phyloP scores from a whole-genome alignment of 2,797 vertebrate genomes.

The Acropternis orthonyx region DNA sequence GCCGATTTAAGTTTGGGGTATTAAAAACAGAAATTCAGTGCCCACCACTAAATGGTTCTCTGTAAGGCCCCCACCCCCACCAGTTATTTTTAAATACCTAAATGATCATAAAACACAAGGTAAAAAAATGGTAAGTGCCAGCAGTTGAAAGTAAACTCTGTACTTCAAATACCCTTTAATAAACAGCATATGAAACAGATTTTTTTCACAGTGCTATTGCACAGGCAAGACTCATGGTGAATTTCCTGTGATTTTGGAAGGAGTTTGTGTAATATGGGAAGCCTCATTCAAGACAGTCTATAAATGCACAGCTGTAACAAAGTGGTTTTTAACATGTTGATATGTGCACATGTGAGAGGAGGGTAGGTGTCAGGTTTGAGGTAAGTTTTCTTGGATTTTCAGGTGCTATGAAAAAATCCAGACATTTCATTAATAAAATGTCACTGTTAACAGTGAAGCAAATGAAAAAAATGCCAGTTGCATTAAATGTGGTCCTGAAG shows the following conservation, averaged over 20 bases:
- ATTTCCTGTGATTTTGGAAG: not conserved
- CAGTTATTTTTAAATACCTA: not conserved
- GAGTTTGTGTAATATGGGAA: not conserved
- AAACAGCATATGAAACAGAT: not conserved
- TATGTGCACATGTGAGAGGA: rapidly evolving
- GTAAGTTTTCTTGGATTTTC: not conserved
- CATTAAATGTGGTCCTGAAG: not conserved
- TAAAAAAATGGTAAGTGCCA: not conserved
- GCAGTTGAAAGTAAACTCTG: not conserved
- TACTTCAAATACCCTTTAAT: not conserved
- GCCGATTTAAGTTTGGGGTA: not conserved
- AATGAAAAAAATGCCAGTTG: not conserved
- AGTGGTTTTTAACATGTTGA: not conserved
- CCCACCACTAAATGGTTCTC: not conserved
- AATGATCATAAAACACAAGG: not conserved
- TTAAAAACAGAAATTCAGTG: not conserved
- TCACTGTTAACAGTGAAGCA: not conserved
- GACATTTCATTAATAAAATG: not conserved
- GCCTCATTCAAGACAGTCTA: rapidly evolving
- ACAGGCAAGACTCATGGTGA: not conserved
- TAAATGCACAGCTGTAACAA: not conserved
- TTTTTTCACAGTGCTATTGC: not conserved
- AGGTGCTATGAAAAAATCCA: not conserved
- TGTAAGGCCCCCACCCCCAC: not conserved
- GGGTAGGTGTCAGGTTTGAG: not conserved